A percentile compares a stretch with the other conserved stretches of the same genome.
Conservation (phyloP, 2,113 vertebrate genomes). For the Nanorana parkeri region DNA sequence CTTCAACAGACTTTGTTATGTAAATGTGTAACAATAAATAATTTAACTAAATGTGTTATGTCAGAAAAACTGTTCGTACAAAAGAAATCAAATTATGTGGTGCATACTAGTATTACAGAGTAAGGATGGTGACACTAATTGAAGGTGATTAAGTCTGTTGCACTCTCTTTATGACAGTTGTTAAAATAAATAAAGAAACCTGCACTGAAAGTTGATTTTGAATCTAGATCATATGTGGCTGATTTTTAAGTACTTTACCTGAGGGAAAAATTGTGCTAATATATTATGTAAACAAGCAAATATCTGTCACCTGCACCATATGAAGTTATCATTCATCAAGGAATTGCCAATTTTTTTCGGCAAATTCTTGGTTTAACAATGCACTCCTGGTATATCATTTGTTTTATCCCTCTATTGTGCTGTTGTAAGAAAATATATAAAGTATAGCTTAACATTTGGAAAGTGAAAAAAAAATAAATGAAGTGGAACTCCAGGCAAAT, state of each 20-base stretch:
- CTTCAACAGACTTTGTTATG: slow-evolving; percentile 56
- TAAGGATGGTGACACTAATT: slow-evolving; percentile 79
- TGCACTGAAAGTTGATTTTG: slow-evolving; percentile 70
- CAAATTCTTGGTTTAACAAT: slow-evolving; percentile 4
- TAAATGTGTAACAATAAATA: slow-evolving; percentile 69
- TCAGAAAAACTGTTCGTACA: slow-evolving; percentile 75
- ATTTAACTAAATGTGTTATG: slow-evolving; percentile 76
- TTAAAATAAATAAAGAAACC: slow-evolving; percentile 77
- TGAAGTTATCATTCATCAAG: slow-evolving; percentile 33
- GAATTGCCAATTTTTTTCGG: slow-evolving; percentile 18
- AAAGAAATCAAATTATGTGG: slow-evolving; percentile 77
- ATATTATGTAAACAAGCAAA: slow-evolving; percentile 68
- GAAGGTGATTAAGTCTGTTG: slow-evolving; percentile 78
- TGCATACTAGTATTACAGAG: slow-evolving; percentile 78
- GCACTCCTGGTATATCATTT: background rate
- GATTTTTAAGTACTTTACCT: slow-evolving; percentile 69
- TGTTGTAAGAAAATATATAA: no score
- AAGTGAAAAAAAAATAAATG: no score
- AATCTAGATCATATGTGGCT: slow-evolving; percentile 70
- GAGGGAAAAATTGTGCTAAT: slow-evolving; percentile 64
- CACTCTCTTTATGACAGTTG: slow-evolving; percentile 74
- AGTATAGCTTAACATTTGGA: no score
- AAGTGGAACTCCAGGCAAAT: no score
- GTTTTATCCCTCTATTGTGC: background rate
- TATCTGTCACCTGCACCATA: slow-evolving; percentile 33